Conservation (phyloP, 1,140 invertebrate genomes). For the Whitmania pigra region DNA sequence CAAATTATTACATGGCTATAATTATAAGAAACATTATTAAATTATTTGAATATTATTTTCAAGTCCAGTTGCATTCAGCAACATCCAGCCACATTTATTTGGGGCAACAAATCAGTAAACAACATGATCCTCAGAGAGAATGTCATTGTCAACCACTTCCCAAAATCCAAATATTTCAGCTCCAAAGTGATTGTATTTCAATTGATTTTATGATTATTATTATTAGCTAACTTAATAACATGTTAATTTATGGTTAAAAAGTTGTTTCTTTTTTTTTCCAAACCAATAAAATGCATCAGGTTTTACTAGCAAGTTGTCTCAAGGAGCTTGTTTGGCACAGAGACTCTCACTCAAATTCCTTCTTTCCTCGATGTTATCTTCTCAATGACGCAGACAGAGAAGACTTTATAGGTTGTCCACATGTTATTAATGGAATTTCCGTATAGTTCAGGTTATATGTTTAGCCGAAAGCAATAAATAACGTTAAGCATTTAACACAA, state of each 20-base stretch:
- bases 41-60: not conserved
- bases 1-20: not conserved
- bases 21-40: not conserved
- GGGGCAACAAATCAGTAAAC: conserved; percentile 21
- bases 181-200: conserved; percentile 20
- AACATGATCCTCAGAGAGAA: conserved; percentile 18
- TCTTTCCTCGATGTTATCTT: conserved; percentile 23
- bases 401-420: conserved; percentile 16
- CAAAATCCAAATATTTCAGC: conserved; percentile 22
- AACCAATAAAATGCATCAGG: not conserved
- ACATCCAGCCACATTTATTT: conserved; percentile 22
- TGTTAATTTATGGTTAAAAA: too few species aligned
- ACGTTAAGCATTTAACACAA: too few species aligned
- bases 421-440: not conserved
- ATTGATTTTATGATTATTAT: not conserved
- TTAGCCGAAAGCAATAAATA: too few species aligned
- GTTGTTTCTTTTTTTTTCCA: too few species aligned
- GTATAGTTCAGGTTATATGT: too few species aligned
- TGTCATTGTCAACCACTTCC: conserved; percentile 23
- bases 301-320: conserved; percentile 18
- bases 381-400: conserved; percentile 23
- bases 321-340: conserved; percentile 21
- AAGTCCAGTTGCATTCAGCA: conserved; percentile 21
- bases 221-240: too few species aligned
- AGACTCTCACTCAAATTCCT: conserved; percentile 8